Conservation (phyloP, 2,888 invertebrate species). For the Hypsopygia costalis region DNA sequence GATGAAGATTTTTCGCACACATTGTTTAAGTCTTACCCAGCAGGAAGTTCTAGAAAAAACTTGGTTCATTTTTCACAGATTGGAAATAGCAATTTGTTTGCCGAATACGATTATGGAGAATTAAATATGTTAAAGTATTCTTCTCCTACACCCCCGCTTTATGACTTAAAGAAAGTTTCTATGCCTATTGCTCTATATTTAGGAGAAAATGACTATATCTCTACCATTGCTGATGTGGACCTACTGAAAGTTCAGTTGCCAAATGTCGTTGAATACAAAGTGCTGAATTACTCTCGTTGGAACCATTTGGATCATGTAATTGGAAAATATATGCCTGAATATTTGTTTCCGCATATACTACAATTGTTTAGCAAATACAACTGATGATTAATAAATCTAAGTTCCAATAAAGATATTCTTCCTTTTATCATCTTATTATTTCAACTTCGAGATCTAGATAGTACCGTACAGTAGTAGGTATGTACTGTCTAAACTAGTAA, state of each 20-base stretch:
- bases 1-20: conserved; percentile 20
- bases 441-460: no score
- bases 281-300: neutral
- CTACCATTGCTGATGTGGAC: conserved; percentile 6
- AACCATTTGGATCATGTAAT: conserved; percentile 17
- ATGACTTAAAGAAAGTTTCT: conserved; percentile 27
- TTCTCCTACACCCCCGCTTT: conserved; percentile 24
- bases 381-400: no score
- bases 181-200: conserved; percentile 6
- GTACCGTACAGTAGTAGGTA: no score
- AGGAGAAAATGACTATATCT: conserved; percentile 6
- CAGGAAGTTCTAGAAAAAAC: conserved; percentile 26
- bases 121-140: conserved; percentile 19
- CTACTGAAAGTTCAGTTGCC: conserved; percentile 2
- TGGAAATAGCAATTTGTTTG: conserved; percentile 19
- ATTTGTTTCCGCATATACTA: conserved; percentile 16
- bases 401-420: no score
- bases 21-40: conserved; percentile 22
- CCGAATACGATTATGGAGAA: conserved; percentile 26
- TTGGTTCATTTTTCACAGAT: conserved; percentile 29
- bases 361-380: neutral
- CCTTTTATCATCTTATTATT: no score
- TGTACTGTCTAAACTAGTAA: no score
- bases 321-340: conserved; percentile 19
- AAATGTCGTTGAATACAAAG: neutral